Base-by-base conservation (phyloP, 2,888 invertebrate species). In the Pasiphila rectangulata region DNA sequence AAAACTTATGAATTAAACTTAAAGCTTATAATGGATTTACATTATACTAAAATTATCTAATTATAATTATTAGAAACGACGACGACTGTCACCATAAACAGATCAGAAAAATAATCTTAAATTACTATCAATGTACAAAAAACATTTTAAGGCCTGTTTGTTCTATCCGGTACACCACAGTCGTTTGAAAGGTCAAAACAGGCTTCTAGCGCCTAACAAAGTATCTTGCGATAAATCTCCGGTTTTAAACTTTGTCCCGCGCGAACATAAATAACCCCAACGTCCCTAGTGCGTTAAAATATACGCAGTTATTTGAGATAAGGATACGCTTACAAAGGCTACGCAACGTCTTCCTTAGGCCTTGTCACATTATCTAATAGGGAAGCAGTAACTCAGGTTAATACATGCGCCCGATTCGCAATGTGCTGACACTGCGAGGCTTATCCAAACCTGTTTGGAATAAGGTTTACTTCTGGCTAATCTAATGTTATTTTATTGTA, bases 261-360 rank as follows among this genome's bases (percentile, higher is more conserved):
- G 67, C 57, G 70, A 69, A 75, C 75, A 83, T 86, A 85, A 85
- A 85, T 83, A 72, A 64, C 66, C 63, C 69, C 71, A 75, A 72
- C 69, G 71, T 67, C 73, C 67, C 75, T 72, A 70, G 72, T 75
- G 76, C 78, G 75, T 80, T 79, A 70, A 72, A 76, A 72, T 50
- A 43, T 75, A 74, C 76, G 70, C 67, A 65, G 63, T 64, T 65
- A 61, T 58, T 60, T 61, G 57, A 69, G 85, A 86, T 86, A 86
- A 78, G 73, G 67, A 69, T 72, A 74, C 76, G 78, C 75, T 77
- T 71, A 74, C 72, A 74, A 76, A 76, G 73, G 68, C 66, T 75
- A 79, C 72, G 77, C 81, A 79, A 76, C 73, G 63, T 79, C 79
- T 82, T 78, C 76, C 77, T 77, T 77, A 45, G 68, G 69, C 68